These are phyloP conservation scores for Hippocampus comes DNA, from an alignment of 2,113 vertebrate genomes.

Conservation along the genomic window DNA sequence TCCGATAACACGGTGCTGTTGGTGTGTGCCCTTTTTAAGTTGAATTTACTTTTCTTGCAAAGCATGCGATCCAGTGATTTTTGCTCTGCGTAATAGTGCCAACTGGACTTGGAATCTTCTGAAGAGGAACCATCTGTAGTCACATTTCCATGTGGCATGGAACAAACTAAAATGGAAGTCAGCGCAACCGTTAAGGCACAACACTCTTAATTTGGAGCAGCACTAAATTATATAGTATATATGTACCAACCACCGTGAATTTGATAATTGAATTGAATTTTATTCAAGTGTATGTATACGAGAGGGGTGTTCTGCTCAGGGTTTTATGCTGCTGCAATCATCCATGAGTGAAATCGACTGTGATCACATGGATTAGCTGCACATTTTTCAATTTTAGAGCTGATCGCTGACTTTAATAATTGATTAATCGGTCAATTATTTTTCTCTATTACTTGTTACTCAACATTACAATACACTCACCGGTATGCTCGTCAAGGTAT, in stretches of 20 bases:
- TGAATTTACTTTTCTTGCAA: neutral
- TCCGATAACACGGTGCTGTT: neutral
- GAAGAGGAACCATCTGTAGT: slow-evolving; percentile 1
- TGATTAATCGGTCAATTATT: too few relatives aligned
- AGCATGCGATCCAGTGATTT: neutral
- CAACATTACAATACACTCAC: too few relatives aligned
- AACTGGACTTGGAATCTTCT: neutral
- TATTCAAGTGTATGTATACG: too few relatives aligned
- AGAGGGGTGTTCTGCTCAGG: too few relatives aligned
- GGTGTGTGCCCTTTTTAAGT: neutral
- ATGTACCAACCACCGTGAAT: neutral
- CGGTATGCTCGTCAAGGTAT: too few relatives aligned
- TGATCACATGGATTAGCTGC: too few relatives aligned
- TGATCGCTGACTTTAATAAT: too few relatives aligned
- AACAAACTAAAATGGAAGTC: neutral
- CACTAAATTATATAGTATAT: neutral
- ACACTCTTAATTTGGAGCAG: neutral
- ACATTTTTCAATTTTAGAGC: too few relatives aligned
- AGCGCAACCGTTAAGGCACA: neutral
- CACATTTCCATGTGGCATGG: neutral
- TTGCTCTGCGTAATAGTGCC: neutral
- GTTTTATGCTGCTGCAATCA: too few relatives aligned
- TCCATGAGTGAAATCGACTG: too few relatives aligned
- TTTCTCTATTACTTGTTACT: too few relatives aligned
- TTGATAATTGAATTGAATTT: neutral